Base-by-base conservation (phyloP, 2,797 vertebrate genomes). In the Cossypha polioptera region DNA sequence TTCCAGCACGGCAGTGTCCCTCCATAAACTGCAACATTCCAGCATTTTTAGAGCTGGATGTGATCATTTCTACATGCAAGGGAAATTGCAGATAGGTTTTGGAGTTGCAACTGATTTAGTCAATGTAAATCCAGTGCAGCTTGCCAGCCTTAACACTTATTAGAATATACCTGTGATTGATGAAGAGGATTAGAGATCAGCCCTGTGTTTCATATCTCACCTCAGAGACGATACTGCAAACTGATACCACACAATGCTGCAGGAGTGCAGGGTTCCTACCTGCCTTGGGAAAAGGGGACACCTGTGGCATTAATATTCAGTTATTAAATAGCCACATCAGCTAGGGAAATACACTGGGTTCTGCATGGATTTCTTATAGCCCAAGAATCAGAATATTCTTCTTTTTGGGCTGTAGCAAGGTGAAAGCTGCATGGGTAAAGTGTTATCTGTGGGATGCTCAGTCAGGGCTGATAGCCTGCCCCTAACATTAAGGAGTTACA, bases 191-290 rank as follows among this genome's bases (percentile, higher is more conserved):
- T 94, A 86, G 15, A 75, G 50, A 90, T 86, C 45, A 94, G 86
- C 16, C 38, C 68, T 67, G 50, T 93, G 88, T 93, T 96, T 96
- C 75, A 72, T 86, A 58, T 92, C 81, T 93, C 91, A 72, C 78
- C 75, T 91, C 45, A 53, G 79, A 93, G 87, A 69, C 86, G 78
- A 63, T 89, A 36, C 53, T 51, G 72, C 81, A 91, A 87, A 77
- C 86, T 80, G 88, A 74, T 63, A 74, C 65, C 71, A n/a, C 61
- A 66, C 61, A 85, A 71, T 10, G 26, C 50, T 40, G 17, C 65
- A 47, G 29, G 33, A 76, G 14, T 3, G 11, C 53, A 71, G 1
- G 19, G 16, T 40, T 71, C 67, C 50, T 80, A 72, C 42, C 74
- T 65, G 58, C 18, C 79, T 29, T 40, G 86, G 48, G 38, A 50